Base-by-base conservation (phyloP, 2,888 invertebrate species). In the Zaprionus obscuricornis region DNA sequence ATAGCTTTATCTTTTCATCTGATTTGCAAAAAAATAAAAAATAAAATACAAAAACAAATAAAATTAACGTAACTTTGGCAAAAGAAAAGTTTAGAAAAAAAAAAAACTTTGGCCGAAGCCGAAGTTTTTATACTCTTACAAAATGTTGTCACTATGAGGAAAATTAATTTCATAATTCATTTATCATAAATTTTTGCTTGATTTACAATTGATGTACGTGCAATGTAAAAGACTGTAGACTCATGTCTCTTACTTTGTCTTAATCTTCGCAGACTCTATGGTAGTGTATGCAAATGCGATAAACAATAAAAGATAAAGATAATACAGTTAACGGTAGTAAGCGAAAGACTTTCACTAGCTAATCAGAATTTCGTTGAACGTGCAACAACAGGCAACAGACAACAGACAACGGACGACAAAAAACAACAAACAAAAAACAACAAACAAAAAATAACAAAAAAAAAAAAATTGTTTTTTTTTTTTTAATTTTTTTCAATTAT, bases 321-420 rank as follows among this genome's bases (percentile, higher is more conserved):
- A 54, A 26, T 46, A 36, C 26, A 31, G 11, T 31, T 39, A 16
- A 7, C 22, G 34, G 22, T 18, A 39, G 34, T 20, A 46, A 49
- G 33, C 10, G 56, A 51, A 60, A 76, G 63, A 78, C 78, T 78
- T 78, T 78, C 78, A 78, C 78, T 78, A 16, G 42, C 78, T 70
- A 64, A 78, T 81, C 74, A 78, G 78, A 78, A 78, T 78, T 81
- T 81, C 55, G 7, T 5, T 22, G 22, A 22, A 22, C 4, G 7
- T 4, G 22, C 22, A 22, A 22, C 7, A 22, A 22, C 7, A 22
- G 7, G 4, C 22, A 22, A 22, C 4, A 5, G 4, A 22, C 7
- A 22, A 4, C 4, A 4, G 64, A 70, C 58, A 77, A 66, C 67
- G 82, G 63, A 49, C 56, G 54, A 29, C 49, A 20, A 43, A 29